Conservation (phyloP, 2,113 vertebrate species). For the Oreotrochilus melanogaster region DNA sequence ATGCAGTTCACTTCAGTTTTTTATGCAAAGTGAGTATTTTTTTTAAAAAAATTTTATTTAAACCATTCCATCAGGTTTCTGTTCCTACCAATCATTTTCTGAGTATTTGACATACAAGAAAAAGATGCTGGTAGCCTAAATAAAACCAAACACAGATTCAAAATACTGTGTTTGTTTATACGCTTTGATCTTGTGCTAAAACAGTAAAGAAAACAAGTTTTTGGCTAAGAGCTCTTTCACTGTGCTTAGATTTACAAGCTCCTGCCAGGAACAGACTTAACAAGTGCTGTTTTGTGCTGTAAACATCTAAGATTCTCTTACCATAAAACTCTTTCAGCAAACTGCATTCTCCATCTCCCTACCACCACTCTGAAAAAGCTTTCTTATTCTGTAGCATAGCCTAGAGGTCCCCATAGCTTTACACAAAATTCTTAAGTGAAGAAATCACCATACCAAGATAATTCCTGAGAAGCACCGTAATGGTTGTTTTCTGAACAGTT, state of each 20-base stretch:
- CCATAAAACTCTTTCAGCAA: not conserved
- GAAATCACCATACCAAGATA: not conserved
- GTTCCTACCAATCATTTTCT: not conserved
- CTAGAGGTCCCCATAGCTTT: not conserved
- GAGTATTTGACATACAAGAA: not conserved
- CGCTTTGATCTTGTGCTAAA: conserved; percentile 53
- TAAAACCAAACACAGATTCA: not conserved
- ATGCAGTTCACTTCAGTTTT: not conserved
- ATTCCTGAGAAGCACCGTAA: not conserved
- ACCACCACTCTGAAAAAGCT: not conserved
- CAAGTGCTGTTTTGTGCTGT: not conserved
- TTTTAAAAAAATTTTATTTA: not conserved
- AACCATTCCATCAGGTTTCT: not conserved
- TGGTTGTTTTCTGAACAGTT: not conserved
- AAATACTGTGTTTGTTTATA: conserved; percentile 13
- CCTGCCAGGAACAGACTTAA: conserved; percentile 22
- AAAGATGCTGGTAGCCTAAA: conserved; percentile 1
- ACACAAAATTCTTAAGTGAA: not conserved
- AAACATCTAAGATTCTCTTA: not conserved
- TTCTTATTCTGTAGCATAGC: not conserved
- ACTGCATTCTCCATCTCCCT: not conserved
- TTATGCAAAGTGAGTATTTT: not conserved
- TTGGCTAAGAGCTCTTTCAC: conserved; percentile 16
- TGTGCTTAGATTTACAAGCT: conserved; percentile 27
- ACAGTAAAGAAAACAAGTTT: conserved; percentile 25